Base-by-base conservation (phyloP, 1,140 invertebrate genomes). In the Magallana ariakensis region DNA sequence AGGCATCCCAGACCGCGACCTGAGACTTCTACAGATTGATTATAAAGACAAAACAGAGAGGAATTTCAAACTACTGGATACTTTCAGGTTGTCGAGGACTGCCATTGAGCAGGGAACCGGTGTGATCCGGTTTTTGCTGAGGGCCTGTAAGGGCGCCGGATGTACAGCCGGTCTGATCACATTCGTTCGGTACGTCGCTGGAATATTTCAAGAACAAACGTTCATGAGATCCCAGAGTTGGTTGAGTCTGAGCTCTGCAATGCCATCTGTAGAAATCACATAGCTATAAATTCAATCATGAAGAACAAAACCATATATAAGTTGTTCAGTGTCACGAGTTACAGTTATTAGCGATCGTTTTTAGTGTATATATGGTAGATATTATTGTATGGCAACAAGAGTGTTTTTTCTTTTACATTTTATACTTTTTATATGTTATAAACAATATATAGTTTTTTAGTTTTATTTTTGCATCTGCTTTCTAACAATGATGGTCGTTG, bases 231-330 rank as follows among this genome's bases (percentile, higher is more conserved):
- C 66, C 4, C 66, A 75, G 66, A 75, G 66, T 26, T 75, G 66
- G 66, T 33, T 75, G 66, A 75, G 66, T 26, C 22, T 75, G 66
- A 22, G 66, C 33, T 75, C 66, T 26, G 66, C 66, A 10, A 11
- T 75, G 66, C 66, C 66, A 33, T 75, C 66, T 19, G 66, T 75
- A 75, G 66, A 75, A 75, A 75, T 75, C 10, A 75, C 66, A 13
- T 75, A 26, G 33, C 33, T 5, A n/a, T n/a, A n/a, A n/a, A n/a
- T 5, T 46, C 0, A 46, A 46, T 2, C 33, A 46, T 46, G 5
- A 46, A 46, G 0, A 46, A 4, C 33, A 46, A 46, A 4, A 46
- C 3, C 5, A 46, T 2, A 2, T 46, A 46, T 5, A 46, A 46
- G 33, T 46, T 46, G 33, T 2, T 46, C 33, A 46, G 5, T 46